These are phyloP conservation scores for Globodera rostochiensis DNA, from an alignment of 1,140 invertebrate genomes.

Conservation along the genomic window DNA sequence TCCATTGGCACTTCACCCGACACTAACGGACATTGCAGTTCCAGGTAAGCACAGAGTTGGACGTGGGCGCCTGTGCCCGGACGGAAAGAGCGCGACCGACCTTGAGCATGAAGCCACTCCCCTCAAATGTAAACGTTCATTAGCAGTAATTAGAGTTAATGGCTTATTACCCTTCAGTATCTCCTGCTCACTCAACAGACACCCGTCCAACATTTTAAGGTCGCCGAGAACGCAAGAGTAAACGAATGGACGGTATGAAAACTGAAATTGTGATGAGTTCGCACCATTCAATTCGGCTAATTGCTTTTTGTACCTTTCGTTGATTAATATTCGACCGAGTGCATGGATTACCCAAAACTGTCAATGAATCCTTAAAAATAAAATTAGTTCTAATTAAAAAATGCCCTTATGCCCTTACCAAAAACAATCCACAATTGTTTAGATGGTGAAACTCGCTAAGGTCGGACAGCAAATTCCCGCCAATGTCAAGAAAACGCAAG, in stretches of 20 bases:
- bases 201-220: constrained; percentile 30
- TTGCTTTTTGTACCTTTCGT: not conserved
- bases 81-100: constrained; percentile 17
- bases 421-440: constrained; percentile 18
- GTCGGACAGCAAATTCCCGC: constrained; percentile 28
- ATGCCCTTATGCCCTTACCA: not conserved
- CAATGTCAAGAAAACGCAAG: constrained; percentile 24
- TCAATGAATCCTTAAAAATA: constrained; percentile 13
- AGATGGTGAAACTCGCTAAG: constrained; percentile 28
- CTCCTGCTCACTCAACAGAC: constrained; percentile 23
- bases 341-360: constrained; percentile 19
- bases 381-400: constrained; percentile 9
- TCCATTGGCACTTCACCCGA: constrained; percentile 10
- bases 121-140: constrained; percentile 12
- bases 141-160: not conserved
- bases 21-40: constrained; percentile 7
- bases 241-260: constrained; percentile 31
- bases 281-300: not conserved
- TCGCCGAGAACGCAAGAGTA: constrained; percentile 27
- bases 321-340: not conserved
- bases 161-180: constrained; percentile 26
- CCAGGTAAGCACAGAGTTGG: constrained; percentile 23
- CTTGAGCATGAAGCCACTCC: constrained; percentile 32
- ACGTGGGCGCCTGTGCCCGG: constrained; percentile 18
- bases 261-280: constrained; percentile 8